Base-by-base conservation (phyloP, 2,113 vertebrate genomes). In the Boulengeromyrus knoepffleri region DNA sequence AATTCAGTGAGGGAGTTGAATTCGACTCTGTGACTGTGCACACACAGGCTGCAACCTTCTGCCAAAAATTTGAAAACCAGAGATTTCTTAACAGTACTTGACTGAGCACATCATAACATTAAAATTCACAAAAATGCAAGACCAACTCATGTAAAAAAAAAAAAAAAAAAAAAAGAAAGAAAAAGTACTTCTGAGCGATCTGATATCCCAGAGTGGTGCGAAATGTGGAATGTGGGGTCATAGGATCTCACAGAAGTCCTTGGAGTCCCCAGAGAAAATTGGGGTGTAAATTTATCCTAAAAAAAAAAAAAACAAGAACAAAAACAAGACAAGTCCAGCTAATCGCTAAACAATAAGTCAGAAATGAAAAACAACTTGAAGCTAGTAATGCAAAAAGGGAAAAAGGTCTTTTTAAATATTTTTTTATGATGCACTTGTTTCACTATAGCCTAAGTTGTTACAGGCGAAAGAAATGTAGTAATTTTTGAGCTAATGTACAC, bases 61-160 rank as follows among this genome's bases (percentile, higher is more conserved):
- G 90, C 90, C 90, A 90, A 90, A 90, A 74, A 90, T 90, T 87
- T 90, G 87, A 90, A 90, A 88, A 88, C 70, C 4, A 46, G 74
- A 74, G 85, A 88, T 88, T 90, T 83, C 50, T 84, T 47, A 88
- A 88, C 3, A 77, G 27, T 9, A 88, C 66, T 80, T 80, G 70
- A 88, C 13, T 24, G 42, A 84, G 52, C 70, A 88, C 74, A 31
- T 90, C 70, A 90, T 46, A 21, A 62, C 66, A 88, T 88, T 39
- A 87, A 90, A 87, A 90, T 90, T n/a, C 89, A 90, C 83, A 42
- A 90, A 50, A 74, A 90, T 49, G 45, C 21, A 85, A 85, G 39
- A 85, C 7, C 24, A 83, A 45, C 19, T 83, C 74, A 42, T 42
- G 3, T 13, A 77, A 85, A 90, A 87, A 90, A 39, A 87, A 83